Evolutionary conservation across 2,797 vertebrate genomes (phyloP), one percentile per base, ranked within the genome.

Genomic region (Eupleurogrammus muticus): DNA sequence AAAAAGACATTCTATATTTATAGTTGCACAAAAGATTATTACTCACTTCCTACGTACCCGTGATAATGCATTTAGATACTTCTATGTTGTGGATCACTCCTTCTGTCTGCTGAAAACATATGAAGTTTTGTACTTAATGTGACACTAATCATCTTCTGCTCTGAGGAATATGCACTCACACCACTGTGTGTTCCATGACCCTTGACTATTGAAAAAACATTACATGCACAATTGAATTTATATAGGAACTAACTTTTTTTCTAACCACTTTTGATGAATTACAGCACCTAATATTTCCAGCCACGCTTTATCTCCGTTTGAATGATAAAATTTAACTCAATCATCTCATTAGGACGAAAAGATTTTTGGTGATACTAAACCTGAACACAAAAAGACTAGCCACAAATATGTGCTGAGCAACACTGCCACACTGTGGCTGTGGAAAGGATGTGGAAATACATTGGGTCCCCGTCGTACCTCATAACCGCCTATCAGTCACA

Each of bases 341-440:
- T 44, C 32, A 68, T 16, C 17, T 48, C 36, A 53, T n/a, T 6
- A 44, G 54, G 5, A 64, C 40, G 34, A 11, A 44, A 5, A 44
- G 17, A 36, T 32, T 20, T n/a, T 40, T 21, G 9, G 13, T 49
- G 42, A 28, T 20, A 32, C 9, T n/a, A 5, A 66, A 59, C 14
- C 16, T 57, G n/a, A 61, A 56, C 35, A 49, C 66, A 47, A 38
- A 66, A 2, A 70, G 23, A 13, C 9, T 5, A 5, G n/a, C 47
- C 47, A 48, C 2, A 16, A 19, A 42, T 38, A 65, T 73, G 14
- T 65, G 1, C 58, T 83, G 78, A 60, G 20, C 46, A 60, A 92
- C 74, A 91, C 87, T 90, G 89, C 87, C 92, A 69, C 80, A 36
- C 64, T 75, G 93, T 92, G 93, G 91, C 52, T 28, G 28, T 28